Evolutionary conservation across 2,888 invertebrate species (phyloP).

Genomic region (Eumerus sabulonum): DNA sequence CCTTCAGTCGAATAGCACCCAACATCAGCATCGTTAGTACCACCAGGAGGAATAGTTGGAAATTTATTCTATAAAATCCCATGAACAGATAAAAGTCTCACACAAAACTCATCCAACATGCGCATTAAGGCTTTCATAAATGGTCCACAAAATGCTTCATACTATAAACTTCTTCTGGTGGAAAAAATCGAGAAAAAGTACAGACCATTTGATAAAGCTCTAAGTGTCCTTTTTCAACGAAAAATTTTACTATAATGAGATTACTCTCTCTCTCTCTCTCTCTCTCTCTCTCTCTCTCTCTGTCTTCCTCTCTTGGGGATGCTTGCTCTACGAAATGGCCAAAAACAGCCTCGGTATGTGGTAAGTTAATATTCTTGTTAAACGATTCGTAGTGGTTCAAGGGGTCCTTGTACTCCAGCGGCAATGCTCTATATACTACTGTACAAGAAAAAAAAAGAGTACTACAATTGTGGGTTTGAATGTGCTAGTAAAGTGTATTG

Average conservation of each 20-base stretch:
- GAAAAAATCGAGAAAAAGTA: slow-evolving; percentile 31
- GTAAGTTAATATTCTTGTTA: slow-evolving; percentile 40
- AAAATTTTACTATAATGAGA: slow-evolving; percentile 51
- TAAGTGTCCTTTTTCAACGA: slow-evolving; percentile 7
- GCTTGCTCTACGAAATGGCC: not conserved
- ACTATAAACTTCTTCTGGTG: slow-evolving; percentile 7
- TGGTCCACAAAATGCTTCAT: slow-evolving; percentile 13
- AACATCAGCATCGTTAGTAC: not conserved
- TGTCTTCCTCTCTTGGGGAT: too few species aligned
- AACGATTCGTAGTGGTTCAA: slow-evolving; percentile 33
- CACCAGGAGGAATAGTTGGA: not conserved
- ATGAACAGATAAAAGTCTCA: slow-evolving; percentile 26
- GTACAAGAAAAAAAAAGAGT: too few species aligned
- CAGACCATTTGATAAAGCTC: slow-evolving; percentile 34
- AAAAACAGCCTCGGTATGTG: slow-evolving; percentile 33
- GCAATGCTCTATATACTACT: slow-evolving; percentile 37
- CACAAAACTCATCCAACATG: slow-evolving; percentile 49
- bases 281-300: slow-evolving; percentile 13
- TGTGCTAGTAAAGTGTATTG: too few species aligned
- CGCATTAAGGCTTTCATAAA: slow-evolving; percentile 47
- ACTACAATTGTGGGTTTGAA: too few species aligned
- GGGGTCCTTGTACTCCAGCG: slow-evolving; percentile 60
- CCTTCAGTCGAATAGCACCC: not conserved
- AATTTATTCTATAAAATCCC: slow-evolving; percentile 57
- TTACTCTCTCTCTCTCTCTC: slow-evolving; percentile 11